Percentiles rank a stretch among this genome's conserved stretches.
Conservation (phyloP, 2,797 vertebrate genomes). For the Heteromormyrus szaboi region DNA sequence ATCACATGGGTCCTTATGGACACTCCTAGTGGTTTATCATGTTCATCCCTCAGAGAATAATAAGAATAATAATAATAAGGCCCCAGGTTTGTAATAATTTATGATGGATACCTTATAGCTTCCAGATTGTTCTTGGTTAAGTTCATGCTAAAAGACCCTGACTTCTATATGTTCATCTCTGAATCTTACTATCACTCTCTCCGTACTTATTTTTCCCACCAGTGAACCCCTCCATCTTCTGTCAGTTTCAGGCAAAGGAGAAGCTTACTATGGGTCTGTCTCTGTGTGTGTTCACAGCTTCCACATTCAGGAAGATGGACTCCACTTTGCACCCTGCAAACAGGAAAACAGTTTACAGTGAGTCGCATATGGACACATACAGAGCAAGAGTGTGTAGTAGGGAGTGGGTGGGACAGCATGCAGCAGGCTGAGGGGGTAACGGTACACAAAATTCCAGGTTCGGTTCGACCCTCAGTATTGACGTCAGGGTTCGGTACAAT, state of each 20-base stretch:
- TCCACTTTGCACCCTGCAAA: slow-evolving; percentile 62
- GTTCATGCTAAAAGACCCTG: background rate
- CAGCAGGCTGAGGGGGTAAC: background rate
- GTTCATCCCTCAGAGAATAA: background rate
- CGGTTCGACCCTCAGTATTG: background rate
- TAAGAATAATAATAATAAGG: background rate
- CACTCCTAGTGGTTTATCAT: background rate
- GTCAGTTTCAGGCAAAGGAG: background rate
- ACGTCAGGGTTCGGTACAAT: background rate
- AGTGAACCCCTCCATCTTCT: background rate
- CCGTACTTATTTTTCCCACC: background rate
- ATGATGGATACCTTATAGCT: background rate
- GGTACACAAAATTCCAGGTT: background rate
- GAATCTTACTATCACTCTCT: background rate
- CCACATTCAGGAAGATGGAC: slow-evolving; percentile 61
- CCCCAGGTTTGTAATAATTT: background rate
- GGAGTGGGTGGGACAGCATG: background rate
- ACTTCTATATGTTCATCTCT: background rate
- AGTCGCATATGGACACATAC: background rate
- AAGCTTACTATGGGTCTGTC: slow-evolving; percentile 57
- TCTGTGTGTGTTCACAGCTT: slow-evolving; percentile 69
- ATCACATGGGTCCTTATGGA: background rate
- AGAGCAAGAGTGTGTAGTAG: background rate
- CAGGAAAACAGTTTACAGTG: background rate
- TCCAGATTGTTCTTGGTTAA: background rate